Percentiles rank a stretch among this genome's conserved stretches.
Evolutionary conservation across 2,113 vertebrate species (phyloP).

Genomic region (Notothenia coriiceps): DNA sequence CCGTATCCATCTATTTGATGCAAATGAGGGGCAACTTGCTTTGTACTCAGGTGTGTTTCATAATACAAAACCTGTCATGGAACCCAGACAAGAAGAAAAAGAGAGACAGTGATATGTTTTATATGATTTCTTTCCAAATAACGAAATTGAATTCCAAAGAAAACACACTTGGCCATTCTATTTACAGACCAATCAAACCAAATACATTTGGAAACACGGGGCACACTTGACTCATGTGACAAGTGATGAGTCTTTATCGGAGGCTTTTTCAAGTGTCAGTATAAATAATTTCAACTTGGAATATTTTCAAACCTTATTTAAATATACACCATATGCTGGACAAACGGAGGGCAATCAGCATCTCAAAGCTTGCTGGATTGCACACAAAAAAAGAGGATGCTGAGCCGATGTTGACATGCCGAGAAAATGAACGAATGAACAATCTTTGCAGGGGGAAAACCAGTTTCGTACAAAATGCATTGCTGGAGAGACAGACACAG

Average conservation of each 20-base stretch:
- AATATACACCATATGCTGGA: conserved; percentile 34
- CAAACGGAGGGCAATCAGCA: conserved; percentile 51
- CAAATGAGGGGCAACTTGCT: conserved; percentile 64
- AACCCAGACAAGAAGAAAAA: conserved; percentile 26
- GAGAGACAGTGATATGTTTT: conserved; percentile 39
- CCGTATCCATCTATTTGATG: conserved; percentile 54
- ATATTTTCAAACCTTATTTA: conserved; percentile 62
- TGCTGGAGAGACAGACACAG: conserved; percentile 30
- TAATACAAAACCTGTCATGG: conserved; percentile 68
- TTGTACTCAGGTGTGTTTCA: conserved; percentile 64
- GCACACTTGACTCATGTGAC: conserved; percentile 63
- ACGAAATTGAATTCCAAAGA: conserved; percentile 63
- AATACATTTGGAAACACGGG: conserved; percentile 57
- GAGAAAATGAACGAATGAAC: conserved; percentile 56
- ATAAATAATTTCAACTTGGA: conserved; percentile 57
- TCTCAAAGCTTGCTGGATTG: conserved; percentile 52
- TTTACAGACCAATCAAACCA: conserved; percentile 70
- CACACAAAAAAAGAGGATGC: background rate
- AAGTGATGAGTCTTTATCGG: conserved; percentile 64
- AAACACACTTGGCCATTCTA: conserved; percentile 57
- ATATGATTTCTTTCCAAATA: conserved; percentile 52
- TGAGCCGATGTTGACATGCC: conserved; percentile 44
- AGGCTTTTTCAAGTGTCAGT: conserved; percentile 60
- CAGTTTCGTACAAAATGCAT: conserved; percentile 28
- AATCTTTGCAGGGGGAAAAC: conserved; percentile 25